phyloP scores from a whole-genome alignment of 2,888 invertebrate genomes.

The Mesoligia furuncula region DNA sequence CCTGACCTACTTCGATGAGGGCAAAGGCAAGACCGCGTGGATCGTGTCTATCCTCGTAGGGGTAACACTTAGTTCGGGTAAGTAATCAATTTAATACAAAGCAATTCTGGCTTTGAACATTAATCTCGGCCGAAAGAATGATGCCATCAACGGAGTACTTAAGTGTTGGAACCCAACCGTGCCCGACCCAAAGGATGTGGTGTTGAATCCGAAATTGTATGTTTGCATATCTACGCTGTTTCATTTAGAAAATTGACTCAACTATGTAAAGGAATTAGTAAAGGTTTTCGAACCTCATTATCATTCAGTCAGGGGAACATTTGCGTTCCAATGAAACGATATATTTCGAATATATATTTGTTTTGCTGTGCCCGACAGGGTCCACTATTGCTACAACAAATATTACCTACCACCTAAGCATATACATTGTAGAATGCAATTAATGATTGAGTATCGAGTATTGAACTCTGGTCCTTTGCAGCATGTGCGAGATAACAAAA shows the following conservation, averaged over 20 bases:
- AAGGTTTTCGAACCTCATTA: not conserved
- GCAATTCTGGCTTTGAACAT: slow-evolving; percentile 32
- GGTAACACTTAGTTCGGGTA: slow-evolving; percentile 98
- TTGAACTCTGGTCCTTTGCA: slow-evolving; percentile 30
- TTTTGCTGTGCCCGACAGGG: no score
- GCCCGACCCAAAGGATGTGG: slow-evolving; percentile 17
- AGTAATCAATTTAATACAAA: slow-evolving; percentile 88
- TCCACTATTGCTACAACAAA: no score
- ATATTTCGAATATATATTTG: slow-evolving; percentile 18
- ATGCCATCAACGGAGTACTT: slow-evolving; percentile 26
- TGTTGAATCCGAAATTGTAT: slow-evolving; percentile 17
- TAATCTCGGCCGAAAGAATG: slow-evolving; percentile 27
- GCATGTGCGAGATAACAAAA: slow-evolving; percentile 49
- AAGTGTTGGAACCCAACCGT: slow-evolving; percentile 23
- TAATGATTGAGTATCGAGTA: no score
- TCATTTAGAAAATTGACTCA: slow-evolving; percentile 17
- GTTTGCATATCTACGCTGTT: not conserved
- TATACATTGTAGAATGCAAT: no score
- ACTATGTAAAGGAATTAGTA: not conserved
- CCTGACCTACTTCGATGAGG: slow-evolving; percentile 95
- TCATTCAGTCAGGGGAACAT: not conserved
- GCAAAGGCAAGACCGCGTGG: slow-evolving; percentile 97
- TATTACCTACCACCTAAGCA: no score
- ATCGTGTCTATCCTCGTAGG: slow-evolving; percentile 98
- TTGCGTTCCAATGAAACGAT: slow-evolving; percentile 23